Percentiles rank a stretch among this genome's conserved stretches.
Evolutionary conservation across 2,113 vertebrate genomes (phyloP).

Genomic region (Varanus komodoensis): DNA sequence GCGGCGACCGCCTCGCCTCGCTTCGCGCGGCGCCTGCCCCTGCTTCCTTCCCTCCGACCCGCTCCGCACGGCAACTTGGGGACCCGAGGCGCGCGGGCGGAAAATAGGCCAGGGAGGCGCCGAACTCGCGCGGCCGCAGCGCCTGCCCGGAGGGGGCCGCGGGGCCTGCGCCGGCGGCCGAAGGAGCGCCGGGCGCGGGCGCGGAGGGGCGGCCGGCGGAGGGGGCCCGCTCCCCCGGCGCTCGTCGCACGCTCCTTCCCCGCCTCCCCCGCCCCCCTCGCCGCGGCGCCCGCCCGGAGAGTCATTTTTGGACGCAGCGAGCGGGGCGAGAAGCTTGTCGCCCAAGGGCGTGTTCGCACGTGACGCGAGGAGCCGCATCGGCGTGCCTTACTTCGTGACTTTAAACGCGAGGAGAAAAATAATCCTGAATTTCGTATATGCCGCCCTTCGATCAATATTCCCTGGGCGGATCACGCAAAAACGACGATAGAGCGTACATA

Average conservation of each 20-base stretch:
- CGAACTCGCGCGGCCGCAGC: conserved; percentile 25
- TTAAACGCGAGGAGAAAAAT: background rate
- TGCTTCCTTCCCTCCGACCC: background rate
- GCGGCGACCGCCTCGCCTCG: background rate
- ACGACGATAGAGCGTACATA: too few relatives aligned
- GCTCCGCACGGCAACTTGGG: conserved; percentile 62
- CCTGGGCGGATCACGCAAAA: too few relatives aligned
- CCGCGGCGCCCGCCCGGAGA: background rate
- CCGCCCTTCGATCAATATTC: too few relatives aligned
- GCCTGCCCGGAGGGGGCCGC: background rate
- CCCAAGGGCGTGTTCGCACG: background rate
- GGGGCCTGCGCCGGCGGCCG: background rate
- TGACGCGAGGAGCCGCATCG: background rate
- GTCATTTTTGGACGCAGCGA: background rate
- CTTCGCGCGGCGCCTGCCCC: background rate
- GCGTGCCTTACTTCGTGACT: background rate
- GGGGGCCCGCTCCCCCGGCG: too few relatives aligned
- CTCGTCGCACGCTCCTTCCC: too few relatives aligned
- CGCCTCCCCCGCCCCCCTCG: background rate
- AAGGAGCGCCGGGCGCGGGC: rapidly evolving
- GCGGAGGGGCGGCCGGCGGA: background rate
- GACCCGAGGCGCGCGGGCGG: conserved; percentile 39
- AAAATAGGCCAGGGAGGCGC: conserved; percentile 68
- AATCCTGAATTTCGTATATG: background rate
- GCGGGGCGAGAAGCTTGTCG: background rate